Evolutionary conservation across 2,113 vertebrate species (phyloP), one percentile per base, ranked within the genome.

Genomic region (Fulmarus glacialis): DNA sequence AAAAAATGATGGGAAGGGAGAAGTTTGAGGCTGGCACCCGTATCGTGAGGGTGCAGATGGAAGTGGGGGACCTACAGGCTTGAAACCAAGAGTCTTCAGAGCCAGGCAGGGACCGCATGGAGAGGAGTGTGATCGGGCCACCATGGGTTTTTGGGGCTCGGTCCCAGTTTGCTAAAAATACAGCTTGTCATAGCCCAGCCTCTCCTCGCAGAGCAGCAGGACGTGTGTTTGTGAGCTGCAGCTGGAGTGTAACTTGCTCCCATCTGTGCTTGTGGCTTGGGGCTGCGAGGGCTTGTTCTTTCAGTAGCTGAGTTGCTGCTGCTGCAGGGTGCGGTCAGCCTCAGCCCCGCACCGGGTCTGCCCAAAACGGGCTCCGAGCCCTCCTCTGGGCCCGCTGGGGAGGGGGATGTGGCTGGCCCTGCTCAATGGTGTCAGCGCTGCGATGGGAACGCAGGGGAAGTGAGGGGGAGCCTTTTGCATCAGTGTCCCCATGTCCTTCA

Each of bases 101-200:
- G 30, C 19, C 53, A 67, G 59, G 38, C 55, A 52, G 45, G 52
- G 71, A 42, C 47, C 2, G 4, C 11, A 19, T 12, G 43, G 56
- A 88, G n/a, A 73, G 24, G 56, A 24, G 12, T 23, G 6, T 0
- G 0, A 38, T 36, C 13, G 32, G 22, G 38, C n/a, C 5, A 8
- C 12, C 6, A 2, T 24, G 5, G 2, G 1, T 4, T 43, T 34
- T 79, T 4, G 66, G 50, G 50, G 29, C 26, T 86, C 12, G 4
- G 64, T 24, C 38, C 11, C 6, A 6, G 30, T 63, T 64, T 73
- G 43, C 55, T 89, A 32, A 70, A 87, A 82, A 63, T 70, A 71
- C 36, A 42, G 9, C 32, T 50, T 45, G 13, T 59, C 0, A 0
- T 36, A 43, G 52, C 30, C 38, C 0, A 1, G 32, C 29, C 36